These are phyloP conservation scores for Dendrolimus pini DNA, from an alignment of 2,888 invertebrate genomes.

Conservation along the genomic window DNA sequence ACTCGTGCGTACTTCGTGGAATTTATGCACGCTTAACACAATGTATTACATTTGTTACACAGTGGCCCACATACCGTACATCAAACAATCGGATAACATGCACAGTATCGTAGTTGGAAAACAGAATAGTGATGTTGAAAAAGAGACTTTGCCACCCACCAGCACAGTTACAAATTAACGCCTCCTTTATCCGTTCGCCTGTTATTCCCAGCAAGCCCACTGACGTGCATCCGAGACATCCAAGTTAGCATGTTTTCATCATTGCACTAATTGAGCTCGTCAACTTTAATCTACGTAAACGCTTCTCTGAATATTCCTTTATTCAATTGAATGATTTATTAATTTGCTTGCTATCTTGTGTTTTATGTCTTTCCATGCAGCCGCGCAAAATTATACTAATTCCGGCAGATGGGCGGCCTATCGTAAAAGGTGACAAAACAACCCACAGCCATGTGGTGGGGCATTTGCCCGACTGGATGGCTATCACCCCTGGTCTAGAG, in stretches of 20 bases:
- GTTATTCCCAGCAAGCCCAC: neutral
- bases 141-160: neutral
- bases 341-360: too few relatives aligned
- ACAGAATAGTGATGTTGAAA: neutral
- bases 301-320: slow-evolving; percentile 1
- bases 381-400: too few relatives aligned
- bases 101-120: neutral
- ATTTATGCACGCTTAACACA: neutral
- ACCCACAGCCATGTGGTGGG: too few relatives aligned
- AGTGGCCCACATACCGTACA: neutral
- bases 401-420: too few relatives aligned
- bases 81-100: neutral
- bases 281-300: slow-evolving; percentile 22
- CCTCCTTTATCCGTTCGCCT: slow-evolving; percentile 1
- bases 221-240: neutral
- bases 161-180: slow-evolving; percentile 3
- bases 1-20: too few relatives aligned
- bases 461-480: too few relatives aligned
- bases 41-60: neutral
- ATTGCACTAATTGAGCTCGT: slow-evolving; percentile 42
- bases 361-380: too few relatives aligned
- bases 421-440: too few relatives aligned
- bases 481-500: too few relatives aligned
- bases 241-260: slow-evolving; percentile 28
- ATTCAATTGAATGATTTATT: neutral